Conservation (phyloP, 1,140 invertebrate genomes). For the Drosophila punjabiensis region DNA sequence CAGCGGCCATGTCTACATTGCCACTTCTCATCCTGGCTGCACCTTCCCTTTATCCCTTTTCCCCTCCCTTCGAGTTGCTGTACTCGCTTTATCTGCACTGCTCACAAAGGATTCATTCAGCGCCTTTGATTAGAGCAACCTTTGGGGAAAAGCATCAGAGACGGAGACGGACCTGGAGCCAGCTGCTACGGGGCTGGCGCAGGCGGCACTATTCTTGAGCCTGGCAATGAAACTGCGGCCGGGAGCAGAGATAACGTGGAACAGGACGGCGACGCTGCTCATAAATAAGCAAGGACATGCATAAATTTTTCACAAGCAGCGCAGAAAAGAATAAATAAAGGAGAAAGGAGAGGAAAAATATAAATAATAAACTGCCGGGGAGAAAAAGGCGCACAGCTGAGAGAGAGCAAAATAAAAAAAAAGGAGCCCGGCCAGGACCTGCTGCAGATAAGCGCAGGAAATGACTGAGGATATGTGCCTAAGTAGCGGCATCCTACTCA, state of each 20-base stretch:
- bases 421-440: constrained; percentile 24
- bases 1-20: constrained; percentile 78
- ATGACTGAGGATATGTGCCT: constrained; percentile 80
- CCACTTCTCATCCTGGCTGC: constrained; percentile 67
- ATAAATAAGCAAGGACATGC: constrained; percentile 84
- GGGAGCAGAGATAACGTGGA: constrained; percentile 67
- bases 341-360: constrained; percentile 48
- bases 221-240: constrained; percentile 83
- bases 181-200: constrained; percentile 5
- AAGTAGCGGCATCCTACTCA: constrained; percentile 75
- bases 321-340: constrained; percentile 58
- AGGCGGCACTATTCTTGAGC: constrained; percentile 54
- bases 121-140: constrained; percentile 84
- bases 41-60: background rate
- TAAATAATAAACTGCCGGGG: constrained; percentile 71
- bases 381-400: constrained; percentile 15
- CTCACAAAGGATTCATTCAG: constrained; percentile 84
- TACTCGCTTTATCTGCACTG: constrained; percentile 73
- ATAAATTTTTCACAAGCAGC: constrained; percentile 81
- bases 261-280: constrained; percentile 72
- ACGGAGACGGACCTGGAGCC: background rate
- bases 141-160: constrained; percentile 60
- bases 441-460: constrained; percentile 78
- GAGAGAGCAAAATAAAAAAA: background rate
- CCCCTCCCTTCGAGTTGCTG: constrained; percentile 28